Evolutionary conservation across 2,113 vertebrate species (phyloP).

Genomic region (Myiagra hebetior): DNA sequence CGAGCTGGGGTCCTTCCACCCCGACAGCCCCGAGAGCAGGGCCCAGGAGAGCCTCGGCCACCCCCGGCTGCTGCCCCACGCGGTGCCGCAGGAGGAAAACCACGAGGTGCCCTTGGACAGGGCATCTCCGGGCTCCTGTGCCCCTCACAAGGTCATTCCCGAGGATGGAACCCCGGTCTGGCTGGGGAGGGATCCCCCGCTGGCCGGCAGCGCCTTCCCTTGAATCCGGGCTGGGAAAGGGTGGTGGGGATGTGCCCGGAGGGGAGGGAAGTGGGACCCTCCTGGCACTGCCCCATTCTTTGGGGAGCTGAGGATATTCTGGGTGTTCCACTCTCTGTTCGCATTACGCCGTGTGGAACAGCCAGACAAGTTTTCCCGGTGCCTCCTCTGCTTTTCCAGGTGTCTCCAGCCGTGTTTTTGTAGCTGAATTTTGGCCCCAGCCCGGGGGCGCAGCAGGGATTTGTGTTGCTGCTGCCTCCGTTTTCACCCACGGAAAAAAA

Average conservation of each 20-base stretch:
- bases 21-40: conserved; percentile 59
- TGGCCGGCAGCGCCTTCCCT: background rate
- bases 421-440: background rate
- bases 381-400: background rate
- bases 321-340: background rate
- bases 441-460: background rate
- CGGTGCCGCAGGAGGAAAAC: background rate
- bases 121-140: background rate
- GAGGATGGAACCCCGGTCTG: background rate
- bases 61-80: background rate
- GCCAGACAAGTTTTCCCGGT: background rate
- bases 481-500: background rate
- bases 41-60: background rate
- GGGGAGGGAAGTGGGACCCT: background rate
- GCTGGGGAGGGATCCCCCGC: conserved; percentile 64
- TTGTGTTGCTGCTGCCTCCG: background rate
- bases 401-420: background rate
- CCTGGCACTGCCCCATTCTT: background rate
- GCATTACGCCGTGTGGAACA: background rate
- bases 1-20: conserved; percentile 76
- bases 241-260: background rate
- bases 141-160: fast-evolving
- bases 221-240: background rate
- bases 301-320: background rate
- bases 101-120: background rate